Base-by-base conservation (phyloP, 2,888 invertebrate species). In the Erannis defoliaria region DNA sequence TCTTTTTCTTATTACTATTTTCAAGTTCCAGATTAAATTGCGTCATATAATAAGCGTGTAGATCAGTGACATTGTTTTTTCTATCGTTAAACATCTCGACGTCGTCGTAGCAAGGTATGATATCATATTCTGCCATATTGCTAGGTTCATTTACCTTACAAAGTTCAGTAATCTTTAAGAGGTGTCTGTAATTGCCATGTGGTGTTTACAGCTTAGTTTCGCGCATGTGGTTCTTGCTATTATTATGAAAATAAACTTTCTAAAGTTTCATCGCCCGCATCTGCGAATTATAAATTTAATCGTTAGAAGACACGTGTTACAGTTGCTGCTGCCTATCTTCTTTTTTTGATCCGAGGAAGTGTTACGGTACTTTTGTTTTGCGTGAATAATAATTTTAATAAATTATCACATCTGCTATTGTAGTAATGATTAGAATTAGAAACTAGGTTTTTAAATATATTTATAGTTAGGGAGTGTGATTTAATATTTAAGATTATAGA, bases 211-310 rank as follows among this genome's bases (percentile, higher is more conserved):
- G 77, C 80, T 67, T 73, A 70, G 73, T 79, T 81, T 81, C 70
- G 83, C 88, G 83, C 92, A 92, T 90, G 79, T 92, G 90, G 87
- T 77, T 83, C 86, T 85, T 76, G 91, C 91, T 93, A 92, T 90
- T 92, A 91, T 92, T 91, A 88, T 87, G 91, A 90, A 91, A 92
- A 92, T 93, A 93, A 93, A 92, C 93, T 93, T 93, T 93, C 93
- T 88, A 68, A 76, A 78, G 79, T 78, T 78, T 72, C 84, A 83
- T 86, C 86, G 86, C 88, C 85, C 53, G 86, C 91, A 92, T 92
- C 92, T 93, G 93, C 87, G 85, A 86, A 91, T 86, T 90, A 88
- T 90, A 87, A 89, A 86, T 82, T 78, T 87, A 86, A 88, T 86
- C 76, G 81, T 79, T 86, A 84, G 84, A 85, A 84, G 81, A 88